phyloP scores from a whole-genome alignment of 2,797 vertebrate genomes.

The Erethizon dorsatum region DNA sequence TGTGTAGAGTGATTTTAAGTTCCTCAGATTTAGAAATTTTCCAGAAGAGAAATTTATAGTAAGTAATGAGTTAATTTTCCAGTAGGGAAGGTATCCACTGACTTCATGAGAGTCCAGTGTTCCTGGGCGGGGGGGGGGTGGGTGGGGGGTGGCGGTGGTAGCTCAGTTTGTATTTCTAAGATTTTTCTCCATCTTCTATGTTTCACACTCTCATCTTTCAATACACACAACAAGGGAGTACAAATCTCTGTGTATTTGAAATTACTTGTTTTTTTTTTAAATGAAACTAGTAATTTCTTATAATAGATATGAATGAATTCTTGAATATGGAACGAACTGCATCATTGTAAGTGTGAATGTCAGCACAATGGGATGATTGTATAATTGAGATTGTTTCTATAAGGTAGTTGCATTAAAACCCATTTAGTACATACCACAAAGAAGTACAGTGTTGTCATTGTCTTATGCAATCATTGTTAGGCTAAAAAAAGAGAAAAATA shows the following conservation, averaged over 20 bases:
- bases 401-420: neutral
- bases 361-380: neutral
- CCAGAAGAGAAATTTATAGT: neutral
- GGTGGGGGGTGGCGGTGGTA: no score
- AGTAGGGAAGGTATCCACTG: neutral
- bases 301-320: neutral
- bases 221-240: neutral
- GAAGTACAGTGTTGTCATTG: neutral
- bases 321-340: neutral
- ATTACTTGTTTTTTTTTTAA: neutral
- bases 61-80: neutral
- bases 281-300: neutral
- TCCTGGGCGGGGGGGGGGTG: neutral
- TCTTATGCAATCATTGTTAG: neutral
- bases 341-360: neutral
- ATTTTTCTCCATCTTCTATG: neutral
- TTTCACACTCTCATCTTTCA: neutral
- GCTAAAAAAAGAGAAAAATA: neutral
- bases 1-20: neutral
- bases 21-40: conserved; percentile 51
- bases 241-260: neutral
- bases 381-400: neutral
- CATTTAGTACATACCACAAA: neutral
- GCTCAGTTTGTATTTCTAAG: neutral
- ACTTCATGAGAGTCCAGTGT: neutral